These are phyloP conservation scores for Heteromurus nitidus DNA, from an alignment of 2,888 invertebrate genomes.

Conservation along the genomic window DNA sequence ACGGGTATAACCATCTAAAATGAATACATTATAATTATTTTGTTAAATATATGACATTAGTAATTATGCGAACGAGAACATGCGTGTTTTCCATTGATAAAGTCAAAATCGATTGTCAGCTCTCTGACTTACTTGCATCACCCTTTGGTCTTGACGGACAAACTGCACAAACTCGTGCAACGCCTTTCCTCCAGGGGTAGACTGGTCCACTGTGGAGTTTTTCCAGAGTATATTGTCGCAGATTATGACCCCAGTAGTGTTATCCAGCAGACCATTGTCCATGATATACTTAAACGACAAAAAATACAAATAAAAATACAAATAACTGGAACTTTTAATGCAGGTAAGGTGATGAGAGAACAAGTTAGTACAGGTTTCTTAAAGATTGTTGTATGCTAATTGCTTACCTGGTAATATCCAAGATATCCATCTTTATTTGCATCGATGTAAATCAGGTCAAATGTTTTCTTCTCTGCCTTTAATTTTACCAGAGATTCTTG, in stretches of 20 bases:
- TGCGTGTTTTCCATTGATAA: no score
- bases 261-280: conserved; percentile 65
- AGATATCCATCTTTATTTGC: conserved; percentile 70
- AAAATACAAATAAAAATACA: no score
- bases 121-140: no score
- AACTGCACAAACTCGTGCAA: conserved; percentile 67
- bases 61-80: no score
- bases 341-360: background rate
- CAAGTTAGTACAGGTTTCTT: no score
- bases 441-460: conserved; percentile 71
- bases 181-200: conserved; percentile 37
- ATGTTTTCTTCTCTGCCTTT: conserved; percentile 62
- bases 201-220: conserved; percentile 41
- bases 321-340: no score
- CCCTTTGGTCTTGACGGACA: conserved; percentile 66
- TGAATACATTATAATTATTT: no score
- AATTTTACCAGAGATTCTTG: conserved; percentile 60
- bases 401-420: conserved; percentile 72
- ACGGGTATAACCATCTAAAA: conserved; percentile 66
- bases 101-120: no score
- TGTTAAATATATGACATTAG: no score
- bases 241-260: conserved; percentile 56
- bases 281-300: conserved; percentile 71
- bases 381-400: no score
- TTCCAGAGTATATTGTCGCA: conserved; percentile 69